These are phyloP conservation scores for Leuciscus idus DNA, from an alignment of 2,113 vertebrate genomes.

Conservation along the genomic window DNA sequence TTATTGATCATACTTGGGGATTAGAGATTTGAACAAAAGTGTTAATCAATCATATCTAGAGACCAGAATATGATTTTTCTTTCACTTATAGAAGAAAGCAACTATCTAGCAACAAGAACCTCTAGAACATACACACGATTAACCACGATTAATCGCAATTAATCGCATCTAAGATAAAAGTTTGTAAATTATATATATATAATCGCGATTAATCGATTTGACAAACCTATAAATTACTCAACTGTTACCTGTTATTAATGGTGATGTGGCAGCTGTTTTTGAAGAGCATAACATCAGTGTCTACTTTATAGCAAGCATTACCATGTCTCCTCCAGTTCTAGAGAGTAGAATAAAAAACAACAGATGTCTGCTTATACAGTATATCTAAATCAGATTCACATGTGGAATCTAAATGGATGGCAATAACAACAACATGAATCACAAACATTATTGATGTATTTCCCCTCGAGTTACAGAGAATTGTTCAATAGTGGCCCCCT, in stretches of 20 bases:
- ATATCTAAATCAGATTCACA: not conserved
- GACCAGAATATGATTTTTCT: not conserved
- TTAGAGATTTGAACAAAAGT: not conserved
- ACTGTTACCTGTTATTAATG: slow-evolving; percentile 83
- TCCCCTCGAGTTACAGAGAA: not conserved
- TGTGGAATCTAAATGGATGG: not conserved
- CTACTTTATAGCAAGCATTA: slow-evolving; percentile 85
- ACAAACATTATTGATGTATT: not conserved
- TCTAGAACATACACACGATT: too few relatives aligned
- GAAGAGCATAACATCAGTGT: slow-evolving; percentile 76
- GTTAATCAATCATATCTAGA: not conserved
- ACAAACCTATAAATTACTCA: too few relatives aligned
- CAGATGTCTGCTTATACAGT: not conserved
- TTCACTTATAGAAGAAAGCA: not conserved
- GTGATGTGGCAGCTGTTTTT: slow-evolving; percentile 86
- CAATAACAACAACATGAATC: slow-evolving; percentile 1
- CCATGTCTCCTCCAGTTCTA: slow-evolving; percentile 90
- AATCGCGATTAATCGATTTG: too few relatives aligned
- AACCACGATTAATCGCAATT: too few relatives aligned
- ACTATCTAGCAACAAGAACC: too few relatives aligned
- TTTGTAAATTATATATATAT: too few relatives aligned
- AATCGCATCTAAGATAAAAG: too few relatives aligned
- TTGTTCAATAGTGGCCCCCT: not conserved
- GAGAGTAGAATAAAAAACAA: slow-evolving; percentile 2
- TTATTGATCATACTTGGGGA: not conserved